Base-by-base conservation (phyloP, 2,888 invertebrate genomes). In the Lasioglossum pauxillum region DNA sequence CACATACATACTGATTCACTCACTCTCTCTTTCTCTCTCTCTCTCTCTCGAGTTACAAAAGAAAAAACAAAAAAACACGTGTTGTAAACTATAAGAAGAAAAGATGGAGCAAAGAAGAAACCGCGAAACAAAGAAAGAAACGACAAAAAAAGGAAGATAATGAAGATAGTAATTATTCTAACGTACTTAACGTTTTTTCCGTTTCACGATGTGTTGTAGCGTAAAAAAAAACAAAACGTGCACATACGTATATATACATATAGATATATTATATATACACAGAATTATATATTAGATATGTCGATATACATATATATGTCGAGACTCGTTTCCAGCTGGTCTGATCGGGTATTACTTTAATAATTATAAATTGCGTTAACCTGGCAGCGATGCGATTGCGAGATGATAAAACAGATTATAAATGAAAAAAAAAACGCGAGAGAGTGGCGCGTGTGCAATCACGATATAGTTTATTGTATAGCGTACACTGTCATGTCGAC, bases 311-410 rank as follows among this genome's bases (percentile, higher is more conserved):
- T 89, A 82, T 90, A 88, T 87, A 88, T 90, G 90, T 91, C 90
- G 89, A 92, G 87, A 92, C 93, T 94, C 93, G 93, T 92, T 93
- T 94, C 89, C 94, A 94, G 94, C 94, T 94, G 94, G 94, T 93
- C 94, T 94, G 94, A 92, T 92, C 92, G 92, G 88, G 90, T 92
- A 87, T 90, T 83, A 89, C 75, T 91, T 80, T 90, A 89, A 91
- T 87, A 84, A 88, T 91, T 87, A 86, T 82, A 82, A 78, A 87
- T 86, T 85, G 83, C 83, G 89, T 91, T 91, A 85, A 91, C 81
- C 89, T 90, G 91, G 82, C 88, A 91, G 91, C 90, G 89, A 90
- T 90, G 89, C 85, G 89, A 89, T 88, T 86, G 82, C 78, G 82
- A 74, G 74, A 64, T 82, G 57, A 57, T 57, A 74, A 72, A 69